Percentiles rank a stretch among this genome's conserved stretches.
phyloP scores from a whole-genome alignment of 2,113 vertebrate species.

The Tinamus guttatus region DNA sequence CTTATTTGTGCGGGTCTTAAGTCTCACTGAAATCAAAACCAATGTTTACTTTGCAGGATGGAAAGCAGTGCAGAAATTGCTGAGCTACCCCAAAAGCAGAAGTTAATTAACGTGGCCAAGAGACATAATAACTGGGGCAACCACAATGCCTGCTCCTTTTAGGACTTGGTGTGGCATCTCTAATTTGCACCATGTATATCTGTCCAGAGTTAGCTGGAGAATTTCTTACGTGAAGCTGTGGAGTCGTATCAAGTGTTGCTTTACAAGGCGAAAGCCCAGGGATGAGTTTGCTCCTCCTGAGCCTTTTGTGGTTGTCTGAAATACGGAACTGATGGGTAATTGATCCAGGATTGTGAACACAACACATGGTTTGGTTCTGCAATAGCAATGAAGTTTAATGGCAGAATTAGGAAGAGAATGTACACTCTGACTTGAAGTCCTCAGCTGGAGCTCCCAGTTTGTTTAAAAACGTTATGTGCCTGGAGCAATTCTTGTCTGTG shows the following conservation, averaged over 20 bases:
- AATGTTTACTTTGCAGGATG: not conserved
- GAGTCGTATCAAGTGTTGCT: not conserved
- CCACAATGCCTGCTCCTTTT: not conserved
- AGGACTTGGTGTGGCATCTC: not conserved
- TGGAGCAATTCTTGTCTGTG: not conserved
- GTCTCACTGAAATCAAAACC: not conserved
- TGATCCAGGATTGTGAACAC: not conserved
- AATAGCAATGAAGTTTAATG: not conserved
- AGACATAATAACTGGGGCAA: not conserved
- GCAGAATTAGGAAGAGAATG: too few species aligned
- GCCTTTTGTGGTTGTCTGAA: not conserved
- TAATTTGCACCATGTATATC: not conserved
- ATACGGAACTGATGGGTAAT: not conserved
- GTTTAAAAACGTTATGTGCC: not conserved
- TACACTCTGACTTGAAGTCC: not conserved
- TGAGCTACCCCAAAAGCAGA: not conserved
- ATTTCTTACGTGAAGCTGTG: not conserved
- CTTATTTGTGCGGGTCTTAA: not conserved
- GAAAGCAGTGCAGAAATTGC: not conserved
- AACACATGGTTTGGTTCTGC: not conserved
- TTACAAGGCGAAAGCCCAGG: not conserved
- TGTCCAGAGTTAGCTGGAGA: not conserved
- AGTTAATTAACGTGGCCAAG: not conserved
- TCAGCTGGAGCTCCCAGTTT: not conserved
- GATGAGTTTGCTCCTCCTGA: not conserved